These are phyloP conservation scores for Tenodera sinensis DNA, from an alignment of 2,888 invertebrate genomes.

Conservation along the genomic window DNA sequence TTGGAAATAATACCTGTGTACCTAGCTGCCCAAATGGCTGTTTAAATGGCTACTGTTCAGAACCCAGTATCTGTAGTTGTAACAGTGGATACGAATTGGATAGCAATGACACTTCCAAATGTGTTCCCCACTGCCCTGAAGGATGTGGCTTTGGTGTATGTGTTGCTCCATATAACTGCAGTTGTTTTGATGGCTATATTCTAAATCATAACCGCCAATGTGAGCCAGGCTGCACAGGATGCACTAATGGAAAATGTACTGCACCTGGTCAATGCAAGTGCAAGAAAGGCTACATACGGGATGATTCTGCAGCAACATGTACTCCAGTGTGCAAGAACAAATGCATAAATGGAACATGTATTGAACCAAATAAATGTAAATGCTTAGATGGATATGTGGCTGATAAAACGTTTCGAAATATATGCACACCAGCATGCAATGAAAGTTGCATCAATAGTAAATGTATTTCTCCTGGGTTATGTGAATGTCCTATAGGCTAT, in stretches of 20 bases:
- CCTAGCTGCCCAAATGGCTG: not conserved
- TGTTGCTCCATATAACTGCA: not conserved
- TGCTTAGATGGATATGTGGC: not conserved
- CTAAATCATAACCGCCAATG: not conserved
- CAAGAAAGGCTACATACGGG: conserved; percentile 34
- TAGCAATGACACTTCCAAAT: not conserved
- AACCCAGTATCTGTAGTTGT: conserved; percentile 49
- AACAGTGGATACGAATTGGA: conserved; percentile 40
- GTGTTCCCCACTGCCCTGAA: not conserved
- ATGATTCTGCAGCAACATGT: not conserved
- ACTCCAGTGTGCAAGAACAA: not conserved
- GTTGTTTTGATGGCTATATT: conserved; percentile 37
- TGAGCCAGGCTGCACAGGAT: not conserved
- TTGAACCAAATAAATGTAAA: not conserved
- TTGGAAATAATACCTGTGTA: conserved; percentile 24
- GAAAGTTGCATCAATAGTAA: conserved; percentile 43
- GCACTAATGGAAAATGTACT: conserved; percentile 41
- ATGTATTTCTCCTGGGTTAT: not conserved
- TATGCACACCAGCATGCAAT: conserved; percentile 58
- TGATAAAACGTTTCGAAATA: not conserved
- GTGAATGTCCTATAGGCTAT: not conserved
- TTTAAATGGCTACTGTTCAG: conserved; percentile 41
- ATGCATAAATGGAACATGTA: conserved; percentile 10
- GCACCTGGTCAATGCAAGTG: conserved; percentile 35
- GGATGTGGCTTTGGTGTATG: conserved; percentile 1